Evolutionary conservation across 2,113 vertebrate genomes (phyloP).

Genomic region (Eudorcas thomsonii): DNA sequence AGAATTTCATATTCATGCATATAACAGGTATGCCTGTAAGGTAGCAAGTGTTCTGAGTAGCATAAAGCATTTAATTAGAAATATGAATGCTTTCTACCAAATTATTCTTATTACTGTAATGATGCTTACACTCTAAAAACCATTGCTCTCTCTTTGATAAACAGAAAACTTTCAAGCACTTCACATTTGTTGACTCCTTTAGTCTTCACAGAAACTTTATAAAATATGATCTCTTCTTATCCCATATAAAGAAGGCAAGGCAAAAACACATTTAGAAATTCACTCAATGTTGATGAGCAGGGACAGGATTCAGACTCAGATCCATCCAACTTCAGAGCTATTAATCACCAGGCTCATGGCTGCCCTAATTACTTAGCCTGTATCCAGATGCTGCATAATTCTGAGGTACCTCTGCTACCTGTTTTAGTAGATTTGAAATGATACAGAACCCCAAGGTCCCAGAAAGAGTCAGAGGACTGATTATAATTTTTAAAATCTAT

Average conservation of each 20-base stretch:
- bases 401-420: not conserved
- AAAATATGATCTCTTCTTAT: not conserved
- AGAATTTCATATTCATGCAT: not conserved
- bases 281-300: not conserved
- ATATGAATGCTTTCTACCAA: not conserved
- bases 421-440: not conserved
- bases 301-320: not conserved
- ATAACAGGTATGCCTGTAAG: not conserved
- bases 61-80: conserved; percentile 4
- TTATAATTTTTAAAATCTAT: conserved; percentile 31
- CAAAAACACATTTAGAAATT: not conserved
- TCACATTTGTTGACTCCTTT: not conserved
- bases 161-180: not conserved
- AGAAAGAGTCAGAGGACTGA: not conserved
- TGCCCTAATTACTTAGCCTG: not conserved
- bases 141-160: not conserved
- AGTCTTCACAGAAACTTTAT: not conserved
- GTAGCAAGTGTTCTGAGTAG: not conserved
- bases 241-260: not conserved
- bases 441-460: not conserved
- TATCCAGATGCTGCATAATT: not conserved
- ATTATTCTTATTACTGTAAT: conserved; percentile 24
- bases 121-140: not conserved
- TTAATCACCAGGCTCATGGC: not conserved
- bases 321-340: not conserved